These are phyloP conservation scores for Myodes glareolus DNA, from an alignment of 2,113 vertebrate species.

Conservation along the genomic window DNA sequence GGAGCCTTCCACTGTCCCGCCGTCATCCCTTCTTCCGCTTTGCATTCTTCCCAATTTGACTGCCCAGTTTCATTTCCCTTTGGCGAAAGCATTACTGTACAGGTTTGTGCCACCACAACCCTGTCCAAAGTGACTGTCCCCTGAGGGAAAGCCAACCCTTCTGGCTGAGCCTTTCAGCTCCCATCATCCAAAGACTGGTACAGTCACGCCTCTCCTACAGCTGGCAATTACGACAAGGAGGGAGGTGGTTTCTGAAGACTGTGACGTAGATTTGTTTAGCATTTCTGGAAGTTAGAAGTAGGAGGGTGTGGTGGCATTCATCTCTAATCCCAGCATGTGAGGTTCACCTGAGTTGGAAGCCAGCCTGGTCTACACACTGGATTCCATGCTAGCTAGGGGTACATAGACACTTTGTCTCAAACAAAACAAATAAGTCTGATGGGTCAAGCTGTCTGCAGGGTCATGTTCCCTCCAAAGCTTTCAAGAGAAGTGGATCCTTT, in stretches of 20 bases:
- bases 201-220: neutral
- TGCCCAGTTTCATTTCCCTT: neutral
- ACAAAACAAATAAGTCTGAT: neutral
- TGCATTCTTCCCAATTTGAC: neutral
- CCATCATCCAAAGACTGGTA: neutral
- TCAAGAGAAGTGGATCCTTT: neutral
- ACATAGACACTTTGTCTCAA: neutral
- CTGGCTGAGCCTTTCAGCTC: neutral
- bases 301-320: neutral
- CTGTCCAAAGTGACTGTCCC: neutral
- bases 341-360: neutral
- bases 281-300: neutral
- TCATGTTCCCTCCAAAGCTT: neutral
- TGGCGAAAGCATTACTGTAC: neutral
- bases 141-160: neutral
- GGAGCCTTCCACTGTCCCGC: neutral
- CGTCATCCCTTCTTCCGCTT: neutral
- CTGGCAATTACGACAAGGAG: neutral
- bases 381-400: neutral
- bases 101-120: neutral
- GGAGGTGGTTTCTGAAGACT: neutral
- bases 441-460: neutral
- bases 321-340: neutral
- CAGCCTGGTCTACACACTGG: neutral
- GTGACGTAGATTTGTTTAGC: neutral